A percentile compares a stretch with the other conserved stretches of the same genome.
These are phyloP conservation scores for Edolisoma coerulescens DNA, from an alignment of 2,113 vertebrate species.

Conservation along the genomic window DNA sequence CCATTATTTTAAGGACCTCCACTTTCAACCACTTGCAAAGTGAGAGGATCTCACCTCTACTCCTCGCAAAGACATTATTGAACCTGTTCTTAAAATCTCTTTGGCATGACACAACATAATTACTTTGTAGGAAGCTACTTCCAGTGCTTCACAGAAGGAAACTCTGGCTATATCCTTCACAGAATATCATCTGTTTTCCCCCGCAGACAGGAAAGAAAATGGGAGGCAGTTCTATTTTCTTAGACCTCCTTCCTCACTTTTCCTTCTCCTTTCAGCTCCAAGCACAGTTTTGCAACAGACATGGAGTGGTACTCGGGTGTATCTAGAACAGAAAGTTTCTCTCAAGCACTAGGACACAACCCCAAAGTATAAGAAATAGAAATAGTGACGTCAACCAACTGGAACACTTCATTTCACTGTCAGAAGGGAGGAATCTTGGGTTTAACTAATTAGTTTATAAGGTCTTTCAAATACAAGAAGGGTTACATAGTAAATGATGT, in stretches of 20 bases:
- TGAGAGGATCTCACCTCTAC: neutral
- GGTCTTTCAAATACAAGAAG: neutral
- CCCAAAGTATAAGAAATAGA: neutral
- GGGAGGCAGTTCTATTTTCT: neutral
- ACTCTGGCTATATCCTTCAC: neutral
- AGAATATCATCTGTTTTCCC: neutral
- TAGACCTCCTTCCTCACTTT: neutral
- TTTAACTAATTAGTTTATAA: neutral
- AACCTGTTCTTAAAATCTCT: neutral
- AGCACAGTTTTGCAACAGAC: neutral
- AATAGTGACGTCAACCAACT: neutral
- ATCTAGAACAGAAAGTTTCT: neutral
- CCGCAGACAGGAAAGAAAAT: neutral
- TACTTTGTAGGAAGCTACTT: neutral
- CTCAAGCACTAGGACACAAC: neutral
- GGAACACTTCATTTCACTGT: neutral
- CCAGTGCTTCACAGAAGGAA: neutral
- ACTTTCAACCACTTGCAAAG: neutral
- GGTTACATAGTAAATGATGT: neutral
- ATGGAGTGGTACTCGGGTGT: neutral
- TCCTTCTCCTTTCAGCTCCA: neutral
- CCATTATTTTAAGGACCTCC: neutral
- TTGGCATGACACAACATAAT: neutral
- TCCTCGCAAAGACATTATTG: neutral
- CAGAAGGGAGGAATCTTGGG: neutral